phyloP scores from a whole-genome alignment of 2,797 vertebrate genomes.

The Geotrypetes seraphini region DNA sequence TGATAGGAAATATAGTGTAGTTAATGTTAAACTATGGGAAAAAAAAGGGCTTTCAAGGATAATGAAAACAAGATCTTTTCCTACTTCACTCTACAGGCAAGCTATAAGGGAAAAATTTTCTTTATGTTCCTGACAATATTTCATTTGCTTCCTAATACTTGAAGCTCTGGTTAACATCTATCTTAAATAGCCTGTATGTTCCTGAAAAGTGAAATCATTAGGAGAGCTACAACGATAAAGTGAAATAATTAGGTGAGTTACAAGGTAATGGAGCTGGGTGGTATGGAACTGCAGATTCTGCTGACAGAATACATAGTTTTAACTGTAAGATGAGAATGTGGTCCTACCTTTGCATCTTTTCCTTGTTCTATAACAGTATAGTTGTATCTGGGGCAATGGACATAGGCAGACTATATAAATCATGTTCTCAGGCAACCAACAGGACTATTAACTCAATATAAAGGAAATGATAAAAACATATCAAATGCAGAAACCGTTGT shows the following conservation, averaged over 20 bases:
- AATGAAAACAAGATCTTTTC: conserved; percentile 41
- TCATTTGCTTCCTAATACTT: conserved; percentile 51
- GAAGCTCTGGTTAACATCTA: conserved; percentile 44
- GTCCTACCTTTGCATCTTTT: too few relatives aligned
- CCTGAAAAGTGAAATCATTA: conserved; percentile 48
- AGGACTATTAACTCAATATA: too few relatives aligned
- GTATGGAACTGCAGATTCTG: conserved; percentile 38
- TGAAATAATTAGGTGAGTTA: conserved; percentile 43
- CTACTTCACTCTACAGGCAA: conserved; percentile 33
- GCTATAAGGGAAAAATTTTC: conserved; percentile 42
- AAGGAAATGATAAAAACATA: too few relatives aligned
- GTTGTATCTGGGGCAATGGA: too few relatives aligned
- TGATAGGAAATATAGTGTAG: neutral
- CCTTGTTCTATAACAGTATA: too few relatives aligned
- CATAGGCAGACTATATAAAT: too few relatives aligned
- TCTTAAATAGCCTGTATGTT: conserved; percentile 45
- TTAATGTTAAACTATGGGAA: conserved; percentile 3
- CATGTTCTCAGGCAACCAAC: too few relatives aligned
- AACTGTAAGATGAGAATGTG: too few relatives aligned
- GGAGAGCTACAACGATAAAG: conserved; percentile 38
- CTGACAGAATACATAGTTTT: too few relatives aligned
- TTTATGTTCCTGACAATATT: conserved; percentile 52
- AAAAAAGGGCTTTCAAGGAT: conserved; percentile 33
- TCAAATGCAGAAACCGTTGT: too few relatives aligned
- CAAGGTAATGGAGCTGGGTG: conserved; percentile 45